Evolutionary conservation across 2,888 invertebrate species (phyloP).

Genomic region (Prosapia bicincta): DNA sequence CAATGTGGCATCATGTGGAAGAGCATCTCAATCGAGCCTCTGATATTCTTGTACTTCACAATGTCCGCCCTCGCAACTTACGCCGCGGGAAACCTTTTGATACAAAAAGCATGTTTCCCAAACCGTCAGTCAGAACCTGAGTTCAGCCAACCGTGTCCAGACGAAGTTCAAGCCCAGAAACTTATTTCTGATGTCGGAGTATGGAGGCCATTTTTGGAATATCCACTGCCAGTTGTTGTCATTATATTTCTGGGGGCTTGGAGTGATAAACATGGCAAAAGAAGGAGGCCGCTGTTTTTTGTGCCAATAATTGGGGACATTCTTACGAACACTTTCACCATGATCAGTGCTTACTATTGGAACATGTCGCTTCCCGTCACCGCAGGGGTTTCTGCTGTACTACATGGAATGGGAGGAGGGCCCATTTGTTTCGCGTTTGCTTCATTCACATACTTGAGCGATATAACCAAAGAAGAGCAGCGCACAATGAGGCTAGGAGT

Average conservation of each 20-base stretch:
- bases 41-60: constrained; percentile 27
- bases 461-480: constrained; percentile 28
- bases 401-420: constrained; percentile 26
- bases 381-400: constrained; percentile 15
- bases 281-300: constrained; percentile 33
- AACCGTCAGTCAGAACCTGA: constrained; percentile 13
- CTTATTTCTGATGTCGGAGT: constrained; percentile 26
- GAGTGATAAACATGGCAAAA: constrained; percentile 34
- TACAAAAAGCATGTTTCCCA: constrained; percentile 28
- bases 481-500: constrained; percentile 25
- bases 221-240: constrained; percentile 27
- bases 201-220: constrained; percentile 29
- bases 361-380: constrained; percentile 18
- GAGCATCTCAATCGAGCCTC: constrained; percentile 26
- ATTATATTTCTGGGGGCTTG: constrained; percentile 33
- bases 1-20: too few species aligned
- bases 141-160: neutral
- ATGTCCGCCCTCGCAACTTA: constrained; percentile 1
- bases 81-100: constrained; percentile 23
- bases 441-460: constrained; percentile 30
- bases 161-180: constrained; percentile 24
- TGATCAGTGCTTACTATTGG: constrained; percentile 30
- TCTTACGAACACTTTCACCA: constrained; percentile 15
- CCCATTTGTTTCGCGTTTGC: constrained; percentile 29
- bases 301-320: constrained; percentile 32